Conservation (phyloP, 2,888 invertebrate species). For the Dicranocentrus wangi region DNA sequence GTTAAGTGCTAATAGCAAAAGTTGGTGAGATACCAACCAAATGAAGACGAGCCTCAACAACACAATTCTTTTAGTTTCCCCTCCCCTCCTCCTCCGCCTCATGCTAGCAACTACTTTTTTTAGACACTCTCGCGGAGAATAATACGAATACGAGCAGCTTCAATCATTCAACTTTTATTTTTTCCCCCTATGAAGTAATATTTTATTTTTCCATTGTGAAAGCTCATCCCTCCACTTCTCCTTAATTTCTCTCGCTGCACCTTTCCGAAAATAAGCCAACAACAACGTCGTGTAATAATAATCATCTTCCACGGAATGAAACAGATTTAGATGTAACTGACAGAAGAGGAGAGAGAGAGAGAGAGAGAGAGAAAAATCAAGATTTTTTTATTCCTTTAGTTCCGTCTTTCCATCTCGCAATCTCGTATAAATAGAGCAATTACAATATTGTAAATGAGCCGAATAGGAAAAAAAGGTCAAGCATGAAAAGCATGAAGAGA, state of each 20-base stretch:
- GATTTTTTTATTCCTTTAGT: too few relatives aligned
- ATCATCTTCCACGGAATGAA: too few relatives aligned
- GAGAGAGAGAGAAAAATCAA: too few relatives aligned
- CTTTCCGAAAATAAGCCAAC: too few relatives aligned
- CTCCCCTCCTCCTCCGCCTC: constrained; percentile 20
- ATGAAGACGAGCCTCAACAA: constrained; percentile 22
- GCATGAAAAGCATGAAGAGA: background rate
- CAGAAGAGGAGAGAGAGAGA: too few relatives aligned
- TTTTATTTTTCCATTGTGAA: background rate
- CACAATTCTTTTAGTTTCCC: constrained; percentile 7
- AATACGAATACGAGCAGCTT: constrained; percentile 35
- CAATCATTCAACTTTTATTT: constrained; percentile 50
- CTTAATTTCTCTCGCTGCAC: background rate
- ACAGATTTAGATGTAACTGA: too few relatives aligned
- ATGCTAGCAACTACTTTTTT: constrained; percentile 13
- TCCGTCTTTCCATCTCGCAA: background rate
- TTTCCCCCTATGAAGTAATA: background rate
- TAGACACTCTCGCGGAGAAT: too few relatives aligned
- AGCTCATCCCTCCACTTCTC: background rate
- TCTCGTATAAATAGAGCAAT: constrained; percentile 51
- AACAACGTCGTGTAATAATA: too few relatives aligned
- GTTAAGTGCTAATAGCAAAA: constrained; percentile 57
- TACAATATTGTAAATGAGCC: constrained; percentile 58
- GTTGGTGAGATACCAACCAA: constrained; percentile 50
- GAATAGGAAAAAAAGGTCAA: constrained; percentile 40